phyloP scores from a whole-genome alignment of 2,113 vertebrate species.

The Fregata magnificens region DNA sequence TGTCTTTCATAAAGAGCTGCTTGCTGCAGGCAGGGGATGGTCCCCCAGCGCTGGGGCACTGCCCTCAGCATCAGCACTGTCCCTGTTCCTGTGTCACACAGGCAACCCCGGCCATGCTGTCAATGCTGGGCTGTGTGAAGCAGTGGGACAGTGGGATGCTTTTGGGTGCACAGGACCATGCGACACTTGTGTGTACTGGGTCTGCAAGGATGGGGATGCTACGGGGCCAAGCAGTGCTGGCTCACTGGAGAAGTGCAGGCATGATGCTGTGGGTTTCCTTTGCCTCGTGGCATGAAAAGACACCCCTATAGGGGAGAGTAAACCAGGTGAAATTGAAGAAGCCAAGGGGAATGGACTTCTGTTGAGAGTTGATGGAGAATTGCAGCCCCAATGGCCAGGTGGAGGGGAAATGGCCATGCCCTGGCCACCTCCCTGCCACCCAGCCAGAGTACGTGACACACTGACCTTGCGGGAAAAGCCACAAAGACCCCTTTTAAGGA shows the following conservation, averaged over 20 bases:
- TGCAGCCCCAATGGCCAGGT: neutral
- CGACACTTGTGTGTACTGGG: neutral
- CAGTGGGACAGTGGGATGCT: accelerated
- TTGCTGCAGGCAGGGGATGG: neutral
- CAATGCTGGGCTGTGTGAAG: neutral
- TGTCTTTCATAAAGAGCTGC: neutral
- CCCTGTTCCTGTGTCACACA: accelerated
- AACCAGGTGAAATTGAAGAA: accelerated
- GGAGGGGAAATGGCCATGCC: neutral
- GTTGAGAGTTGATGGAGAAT: accelerated
- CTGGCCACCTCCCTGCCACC: neutral
- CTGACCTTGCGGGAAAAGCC: neutral
- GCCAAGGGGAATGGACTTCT: accelerated
- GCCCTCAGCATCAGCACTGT: neutral
- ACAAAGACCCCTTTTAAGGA: neutral
- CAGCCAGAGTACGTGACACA: neutral
- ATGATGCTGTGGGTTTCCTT: too few relatives aligned
- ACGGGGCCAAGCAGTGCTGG: neutral
- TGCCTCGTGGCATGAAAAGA: accelerated
- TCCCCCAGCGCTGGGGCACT: accelerated
- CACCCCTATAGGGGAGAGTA: accelerated
- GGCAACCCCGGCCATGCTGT: accelerated
- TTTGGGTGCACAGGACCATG: neutral
- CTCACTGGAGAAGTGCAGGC: accelerated
- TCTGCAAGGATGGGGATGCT: neutral